Conservation (phyloP, 2,113 vertebrate species). For the Amazona vittata region DNA sequence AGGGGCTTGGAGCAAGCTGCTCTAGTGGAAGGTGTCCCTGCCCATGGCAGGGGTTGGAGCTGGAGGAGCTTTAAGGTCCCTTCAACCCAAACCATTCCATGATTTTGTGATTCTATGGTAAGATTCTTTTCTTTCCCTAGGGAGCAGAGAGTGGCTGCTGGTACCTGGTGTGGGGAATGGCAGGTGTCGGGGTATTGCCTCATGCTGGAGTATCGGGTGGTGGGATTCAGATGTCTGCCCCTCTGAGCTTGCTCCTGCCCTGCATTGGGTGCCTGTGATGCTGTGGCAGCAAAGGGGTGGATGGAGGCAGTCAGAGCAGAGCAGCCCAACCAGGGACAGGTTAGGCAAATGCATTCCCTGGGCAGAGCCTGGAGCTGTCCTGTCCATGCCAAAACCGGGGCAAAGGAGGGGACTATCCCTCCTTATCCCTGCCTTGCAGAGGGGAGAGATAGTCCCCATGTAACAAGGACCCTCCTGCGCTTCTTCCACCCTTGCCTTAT, state of each 20-base stretch:
- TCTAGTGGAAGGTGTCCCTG: not conserved
- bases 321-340: not conserved
- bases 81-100: not conserved
- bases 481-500: accelerated
- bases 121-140: not conserved
- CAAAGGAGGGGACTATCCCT: not conserved
- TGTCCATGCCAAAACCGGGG: accelerated
- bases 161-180: not conserved
- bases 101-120: not conserved
- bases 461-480: not conserved
- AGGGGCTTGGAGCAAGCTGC: too few species aligned
- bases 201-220: not conserved
- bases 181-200: not conserved
- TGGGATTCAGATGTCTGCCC: not conserved
- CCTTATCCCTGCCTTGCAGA: not conserved
- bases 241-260: not conserved
- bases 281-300: not conserved
- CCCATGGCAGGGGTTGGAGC: accelerated
- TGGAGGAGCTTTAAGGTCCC: not conserved
- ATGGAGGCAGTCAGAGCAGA: not conserved
- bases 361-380: not conserved
- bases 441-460: accelerated
- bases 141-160: not conserved
- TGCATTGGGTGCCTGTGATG: accelerated
- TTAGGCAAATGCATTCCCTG: not conserved